Evolutionary conservation across 2,113 vertebrate genomes (phyloP).

Genomic region (Chrysemys picta): DNA sequence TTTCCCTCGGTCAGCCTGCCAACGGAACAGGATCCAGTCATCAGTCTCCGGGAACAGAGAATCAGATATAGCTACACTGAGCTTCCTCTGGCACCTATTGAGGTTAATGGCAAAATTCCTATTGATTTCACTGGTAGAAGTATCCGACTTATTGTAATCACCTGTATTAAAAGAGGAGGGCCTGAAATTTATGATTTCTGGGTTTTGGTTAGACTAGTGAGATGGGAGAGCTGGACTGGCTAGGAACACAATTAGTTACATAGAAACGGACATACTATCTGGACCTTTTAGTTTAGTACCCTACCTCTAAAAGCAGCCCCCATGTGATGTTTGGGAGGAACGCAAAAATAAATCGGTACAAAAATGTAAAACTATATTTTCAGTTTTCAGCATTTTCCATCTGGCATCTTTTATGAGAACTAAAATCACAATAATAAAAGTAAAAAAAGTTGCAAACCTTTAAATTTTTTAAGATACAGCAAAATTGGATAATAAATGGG

Average conservation of each 20-base stretch:
- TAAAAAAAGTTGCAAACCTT: neutral
- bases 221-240: neutral
- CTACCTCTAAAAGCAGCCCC: neutral
- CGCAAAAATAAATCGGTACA: neutral
- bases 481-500: neutral
- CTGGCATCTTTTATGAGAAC: neutral
- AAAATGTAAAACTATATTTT: neutral
- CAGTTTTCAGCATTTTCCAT: neutral
- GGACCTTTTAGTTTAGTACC: accelerated
- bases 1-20: neutral
- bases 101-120: accelerated
- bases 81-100: neutral
- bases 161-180: neutral
- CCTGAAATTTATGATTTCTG: neutral
- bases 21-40: neutral
- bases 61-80: accelerated
- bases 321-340: too few species aligned
- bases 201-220: neutral
- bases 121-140: neutral
- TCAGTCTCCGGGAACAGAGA: neutral
- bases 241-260: neutral
- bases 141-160: neutral
- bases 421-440: neutral
- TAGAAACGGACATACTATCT: neutral
- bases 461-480: neutral